Base-by-base conservation (phyloP, 2,888 invertebrate species). In the Spodoptera exigua region DNA sequence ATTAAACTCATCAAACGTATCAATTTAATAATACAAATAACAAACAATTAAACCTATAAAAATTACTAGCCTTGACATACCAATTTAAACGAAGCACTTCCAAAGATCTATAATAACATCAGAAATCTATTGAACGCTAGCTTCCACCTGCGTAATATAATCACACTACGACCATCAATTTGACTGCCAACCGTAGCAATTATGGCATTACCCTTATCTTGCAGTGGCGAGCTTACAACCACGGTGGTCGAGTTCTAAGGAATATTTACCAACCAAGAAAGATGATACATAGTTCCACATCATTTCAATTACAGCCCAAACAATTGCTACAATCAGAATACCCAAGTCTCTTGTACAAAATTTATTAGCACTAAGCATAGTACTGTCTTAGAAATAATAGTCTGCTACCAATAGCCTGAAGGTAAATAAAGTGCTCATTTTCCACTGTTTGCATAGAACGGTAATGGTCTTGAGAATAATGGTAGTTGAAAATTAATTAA, bases 271-370 rank as follows among this genome's bases (percentile, higher is more conserved):
- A 45, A 18, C 59, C 36, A 35, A 52, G 48, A 47, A 52, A 67
- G 56, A 68, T 69, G 51, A 61, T 68, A 56, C 48, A 71, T 60
- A 17, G 37, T 18, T 47, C 36, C n/a, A 69, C 14, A 18, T 21
- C 56, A 69, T 73, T 70, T 70, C 74, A 73, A 70, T 70, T 69
- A 74, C 53, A 56, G 32, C 10, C 52, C 40, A 49, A 63, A 74
- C 70, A 69, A 69, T 63, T 63, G 52, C 70, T 49, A 59, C 37
- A 52, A 59, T 59, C 58, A 17, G 9, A 27, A 58, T 52, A 3
- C 46, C 57, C 43, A 43, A 55, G 36, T 36, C 40, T 39, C 54
- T 40, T 55, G 44, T 11, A 18, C 37, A 57, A 51, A 52, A 59
- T 66, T 71, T 71, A 71, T 66, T 53, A 21, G 39, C 48, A 67